Evolutionary conservation across 2,113 vertebrate genomes (phyloP).

Genomic region (Trichomycterus rosablanca): DNA sequence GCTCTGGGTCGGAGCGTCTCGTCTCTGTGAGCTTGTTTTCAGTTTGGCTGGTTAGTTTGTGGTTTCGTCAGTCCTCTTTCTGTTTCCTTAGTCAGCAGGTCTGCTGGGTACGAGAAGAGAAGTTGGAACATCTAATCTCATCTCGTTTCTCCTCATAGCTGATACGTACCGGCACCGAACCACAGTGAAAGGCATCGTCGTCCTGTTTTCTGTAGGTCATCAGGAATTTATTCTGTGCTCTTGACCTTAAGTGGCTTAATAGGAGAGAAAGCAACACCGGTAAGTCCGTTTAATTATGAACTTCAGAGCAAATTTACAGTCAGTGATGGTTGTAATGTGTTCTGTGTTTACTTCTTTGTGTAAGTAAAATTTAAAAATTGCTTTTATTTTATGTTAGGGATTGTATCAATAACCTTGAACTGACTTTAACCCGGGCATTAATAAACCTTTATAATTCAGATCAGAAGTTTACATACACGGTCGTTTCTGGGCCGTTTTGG

Average conservation of each 20-base stretch:
- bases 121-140: background rate
- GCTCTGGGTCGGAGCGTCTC: background rate
- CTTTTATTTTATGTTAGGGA: too few relatives aligned
- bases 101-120: background rate
- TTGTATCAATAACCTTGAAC: too few relatives aligned
- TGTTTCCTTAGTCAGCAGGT: conserved; percentile 1
- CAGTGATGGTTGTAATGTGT: too few relatives aligned
- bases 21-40: background rate
- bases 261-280: background rate
- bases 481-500: too few relatives aligned
- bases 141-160: background rate
- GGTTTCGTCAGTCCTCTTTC: conserved; percentile 21
- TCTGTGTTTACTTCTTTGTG: too few relatives aligned
- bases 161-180: background rate
- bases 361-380: too few relatives aligned
- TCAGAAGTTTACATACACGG: too few relatives aligned
- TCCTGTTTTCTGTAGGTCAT: background rate
- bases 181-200: too few relatives aligned
- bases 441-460: too few relatives aligned
- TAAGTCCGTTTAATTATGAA: too few relatives aligned
- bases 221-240: background rate
- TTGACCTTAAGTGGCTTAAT: background rate
- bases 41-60: background rate
- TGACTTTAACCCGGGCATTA: too few relatives aligned
- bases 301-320: too few relatives aligned